Base-by-base conservation (phyloP, 2,113 vertebrate species). In the Oncorhynchus masou region DNA sequence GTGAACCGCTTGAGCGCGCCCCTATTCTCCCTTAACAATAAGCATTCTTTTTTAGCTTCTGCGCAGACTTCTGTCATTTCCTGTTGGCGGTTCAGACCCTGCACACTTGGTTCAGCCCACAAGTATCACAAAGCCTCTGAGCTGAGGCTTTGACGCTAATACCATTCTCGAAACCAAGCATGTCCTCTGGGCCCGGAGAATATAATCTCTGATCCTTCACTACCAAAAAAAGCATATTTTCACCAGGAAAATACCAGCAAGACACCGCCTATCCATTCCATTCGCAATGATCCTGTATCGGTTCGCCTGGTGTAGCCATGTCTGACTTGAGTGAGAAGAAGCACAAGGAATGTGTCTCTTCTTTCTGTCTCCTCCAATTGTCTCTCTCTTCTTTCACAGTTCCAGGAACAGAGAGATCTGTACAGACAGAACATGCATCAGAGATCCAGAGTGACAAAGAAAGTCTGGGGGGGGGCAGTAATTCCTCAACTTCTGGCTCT, bases 31-130 rank as follows among this genome's bases (percentile, higher is more conserved):
- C 88, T 85, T 81, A 91, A 93, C 91, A 92, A 91, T 88, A 60
- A 74, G 72, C 83, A 82, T 91, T 93, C 92, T 93, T 93, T 27
- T 93, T 92, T 92, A 93, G 92, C 87, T 81, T 64, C 74, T 66
- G 74, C n/a, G 74, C 81, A 59, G 77, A 85, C 85, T 92, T 92
- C 84, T 85, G 91, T 92, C 89, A 92, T 91, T 93, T 93, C 91
- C 92, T 92, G 91, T 85, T 78, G 86, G 84, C 83, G 84, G 54
- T 78, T 83, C 0, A 27, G 71, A 16, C 60, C 64, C 73, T 49
- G 31, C 7, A 65, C 66, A 11, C 73, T 79, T 74, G 70, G 51
- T 78, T 75, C 59, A 11, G 45, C 79, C 86, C 85, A 83, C 83
- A 78, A 83, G 77, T 78, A 62, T 57, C 79, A 84, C 60, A 29